Base-by-base conservation (phyloP, 2,888 invertebrate genomes). In the Phortica magna region DNA sequence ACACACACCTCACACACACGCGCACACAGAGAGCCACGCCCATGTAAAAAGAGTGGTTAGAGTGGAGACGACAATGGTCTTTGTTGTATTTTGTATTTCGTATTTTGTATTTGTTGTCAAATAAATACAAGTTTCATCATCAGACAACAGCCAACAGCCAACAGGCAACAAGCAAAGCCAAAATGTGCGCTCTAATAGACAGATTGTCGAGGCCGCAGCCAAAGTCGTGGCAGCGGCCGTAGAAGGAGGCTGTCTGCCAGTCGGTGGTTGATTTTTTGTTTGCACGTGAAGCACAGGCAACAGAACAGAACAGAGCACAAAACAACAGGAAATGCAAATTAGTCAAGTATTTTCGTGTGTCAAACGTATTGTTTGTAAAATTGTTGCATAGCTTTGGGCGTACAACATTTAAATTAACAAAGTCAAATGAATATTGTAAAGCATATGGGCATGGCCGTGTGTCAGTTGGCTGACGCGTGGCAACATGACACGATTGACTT, bases 301-400 rank as follows among this genome's bases (percentile, higher is more conserved):
- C 9, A 12, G 48, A 9, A 48, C 14, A 12, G 48, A 48, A 2
- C 48, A 5, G 10, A 14, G 48, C 48, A 12, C 48, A 31, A 31
- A 31, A 31, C 88, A 88, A 86, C 85, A 88, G 87, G 83, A 85
- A 84, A 87, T 83, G 84, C 74, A 84, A 87, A 84, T 84, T 85
- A 81, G 86, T 81, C 78, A 79, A 61, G 31, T 61, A 61, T 61
- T 61, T 61, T 61, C 22, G 22, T 22, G 61, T 61, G 6, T 61
- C 22, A 48, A 48, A 22, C 7, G 5, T 22, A 5, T 10, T 61
- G 7, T 12, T 22, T 61, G 12, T 22, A 5, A 19, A 61, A 61
- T 12, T 61, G 61, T 61, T 22, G 22, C 59, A 59, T 59, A 9
- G n/a, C 59, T 17, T 59, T 5, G 7, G 53, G 53, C 53, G n/a